A percentile compares a stretch with the other conserved stretches of the same genome.
These are phyloP conservation scores for Eupithecia centaureata DNA, from an alignment of 2,888 invertebrate species.

Conservation along the genomic window DNA sequence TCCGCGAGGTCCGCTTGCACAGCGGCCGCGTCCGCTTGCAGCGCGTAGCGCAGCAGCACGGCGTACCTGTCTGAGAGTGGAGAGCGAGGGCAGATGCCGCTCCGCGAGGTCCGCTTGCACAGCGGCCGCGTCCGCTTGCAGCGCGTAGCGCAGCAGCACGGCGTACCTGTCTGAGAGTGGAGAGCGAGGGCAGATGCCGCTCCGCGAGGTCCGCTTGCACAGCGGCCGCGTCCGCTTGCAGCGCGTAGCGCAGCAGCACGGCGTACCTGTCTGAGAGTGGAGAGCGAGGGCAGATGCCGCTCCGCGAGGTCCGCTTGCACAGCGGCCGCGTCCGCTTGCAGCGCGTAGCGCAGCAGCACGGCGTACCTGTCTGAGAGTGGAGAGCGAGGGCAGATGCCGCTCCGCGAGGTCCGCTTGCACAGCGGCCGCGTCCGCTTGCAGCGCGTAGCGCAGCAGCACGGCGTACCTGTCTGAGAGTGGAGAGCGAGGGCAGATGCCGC, in stretches of 20 bases:
- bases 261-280: no score
- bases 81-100: no score
- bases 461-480: no score
- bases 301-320: constrained; percentile 97
- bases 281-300: no score
- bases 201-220: constrained; percentile 94
- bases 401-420: constrained; percentile 94
- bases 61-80: no score
- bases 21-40: constrained; percentile 89
- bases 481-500: no score
- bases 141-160: constrained; percentile 96
- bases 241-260: constrained; percentile 92
- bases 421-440: constrained; percentile 89
- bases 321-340: constrained; percentile 94
- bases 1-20: constrained; percentile 94
- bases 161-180: constrained; percentile 94
- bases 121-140: constrained; percentile 94
- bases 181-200: constrained; percentile 92
- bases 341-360: constrained; percentile 96
- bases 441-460: constrained; percentile 92
- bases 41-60: constrained; percentile 92
- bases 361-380: constrained; percentile 94
- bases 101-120: constrained; percentile 97
- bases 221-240: constrained; percentile 89
- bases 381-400: constrained; percentile 92